Base-by-base conservation (phyloP, 2,888 invertebrate genomes). In the Flexamia atlantica region DNA sequence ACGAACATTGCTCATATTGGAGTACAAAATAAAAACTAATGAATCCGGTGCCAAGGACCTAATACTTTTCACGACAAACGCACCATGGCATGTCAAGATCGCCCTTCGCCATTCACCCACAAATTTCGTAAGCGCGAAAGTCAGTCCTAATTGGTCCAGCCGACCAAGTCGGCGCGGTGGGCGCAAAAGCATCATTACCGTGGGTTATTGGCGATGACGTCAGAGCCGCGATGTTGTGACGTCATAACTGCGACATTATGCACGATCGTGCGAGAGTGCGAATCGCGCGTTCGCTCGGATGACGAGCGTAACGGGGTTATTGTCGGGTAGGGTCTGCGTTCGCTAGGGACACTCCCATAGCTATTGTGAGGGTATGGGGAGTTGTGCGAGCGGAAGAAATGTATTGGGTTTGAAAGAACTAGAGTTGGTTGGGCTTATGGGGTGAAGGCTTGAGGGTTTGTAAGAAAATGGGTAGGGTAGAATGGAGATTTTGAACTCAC, bases 121-220 rank as follows among this genome's bases (percentile, higher is more conserved):
- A 46, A 3, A 64, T 64, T 28, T 64, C 64, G 64, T 64, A 28
- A 64, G 10, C 28, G 64, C 64, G 64, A 57, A 57, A 64, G 64
- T 64, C n/a, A n/a, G n/a, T n/a, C n/a, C n/a, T 64, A 64, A 64
- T 30, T 57, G 57, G 57, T 14, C 14, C 64, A 28, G 14, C 30
- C 64, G 30, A 1, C 64, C 64, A 20, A 28, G 64, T 28, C 50
- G 20, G n/a, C 46, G 46, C 12, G 12, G 12, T 17, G 46, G 36
- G 36, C 36, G 36, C 36, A 53, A 53, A n/a, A 20, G 60, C 60
- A 25, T 30, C 72, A 72, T 72, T 36, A 72, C 32, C 7, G 40
- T 1, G 40, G 36, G 23, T 72, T 40, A 72, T 72, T 40, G 40
- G 40, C 40, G 72, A 68, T n/a, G n/a, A n/a, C n/a, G n/a, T n/a